Evolutionary conservation across 2,113 vertebrate species (phyloP), one percentile per base, ranked within the genome.

Genomic region (Rhabdomys dilectus): DNA sequence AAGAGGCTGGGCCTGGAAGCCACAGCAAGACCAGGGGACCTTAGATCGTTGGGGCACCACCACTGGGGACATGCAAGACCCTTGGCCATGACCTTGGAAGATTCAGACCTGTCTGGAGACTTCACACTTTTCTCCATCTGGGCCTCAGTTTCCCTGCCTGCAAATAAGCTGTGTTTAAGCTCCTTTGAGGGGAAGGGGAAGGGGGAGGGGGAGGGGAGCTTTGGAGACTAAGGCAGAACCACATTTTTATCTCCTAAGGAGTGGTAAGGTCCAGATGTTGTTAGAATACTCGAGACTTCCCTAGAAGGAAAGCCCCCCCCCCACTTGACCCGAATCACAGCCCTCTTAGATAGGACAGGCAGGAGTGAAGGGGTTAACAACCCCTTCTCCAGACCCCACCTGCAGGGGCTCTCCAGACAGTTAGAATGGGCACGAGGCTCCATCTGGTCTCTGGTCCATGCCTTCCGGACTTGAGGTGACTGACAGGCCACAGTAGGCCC

Each of bases 331-430:
- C 13, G 19, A n/a, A 94, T 81, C 42, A 26, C 56, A 82, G 62
- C 12, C 3, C n/a, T 95, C 39, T 77, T 42, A 73, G 73, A 84
- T 16, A 53, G 87, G n/a, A 62, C 66, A 42, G 15, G 89, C 78
- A 34, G 93, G 64, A 93, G 93, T 91, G 78, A 97, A 91, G 42
- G 93, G 89, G 94, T 97, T 95, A 97, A 97, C 94, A 68, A 68
- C 88, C 0, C 29, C 64, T 48, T 85, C 72, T 91, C 94, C 15
- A 51, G 26, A 80, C 26, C 39, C 66, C 39, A 26, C 42, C 24
- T 56, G 48, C 31, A 82, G 70, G 72, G 16, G 36, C 73, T 66
- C 76, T 75, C 60, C 70, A 39, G 81, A 48, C 70, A 53, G 45
- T 42, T 1, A 0, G 84, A 81, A 82, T 84, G 94, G 60, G 64